These are phyloP conservation scores for Drosophila sordidula DNA, from an alignment of 2,888 invertebrate genomes.

Conservation along the genomic window DNA sequence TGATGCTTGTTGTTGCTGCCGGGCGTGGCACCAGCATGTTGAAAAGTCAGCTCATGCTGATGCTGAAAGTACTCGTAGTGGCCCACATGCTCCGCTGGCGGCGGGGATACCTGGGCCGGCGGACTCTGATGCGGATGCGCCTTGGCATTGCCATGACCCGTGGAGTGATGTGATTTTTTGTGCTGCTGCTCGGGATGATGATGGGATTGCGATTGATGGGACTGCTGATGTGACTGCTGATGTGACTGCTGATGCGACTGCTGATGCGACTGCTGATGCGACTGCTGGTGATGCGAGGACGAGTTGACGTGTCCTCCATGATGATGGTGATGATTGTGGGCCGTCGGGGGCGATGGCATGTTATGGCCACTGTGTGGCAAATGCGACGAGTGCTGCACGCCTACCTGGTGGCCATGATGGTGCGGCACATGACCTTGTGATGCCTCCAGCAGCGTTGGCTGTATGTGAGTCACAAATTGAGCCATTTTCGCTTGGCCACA, in stretches of 20 bases:
- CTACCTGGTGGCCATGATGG: conserved; percentile 86
- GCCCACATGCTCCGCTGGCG: conserved; percentile 64
- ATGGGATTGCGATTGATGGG: conserved; percentile 36
- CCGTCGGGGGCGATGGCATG: conserved; percentile 84
- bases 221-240: conserved; percentile 31
- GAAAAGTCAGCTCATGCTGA: conserved; percentile 65
- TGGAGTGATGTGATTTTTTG: conserved; percentile 62
- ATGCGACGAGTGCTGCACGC: conserved; percentile 84
- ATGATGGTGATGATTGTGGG: conserved; percentile 78
- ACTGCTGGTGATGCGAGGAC: conserved; percentile 50
- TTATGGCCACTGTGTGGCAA: conserved; percentile 85
- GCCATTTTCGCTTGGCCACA: conserved; percentile 84
- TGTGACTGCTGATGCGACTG: conserved; percentile 41
- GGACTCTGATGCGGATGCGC: conserved; percentile 62
- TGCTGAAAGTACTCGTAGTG: conserved; percentile 75
- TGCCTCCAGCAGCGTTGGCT: conserved; percentile 87
- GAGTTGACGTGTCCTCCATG: conserved; percentile 50
- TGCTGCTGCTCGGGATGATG: conserved; percentile 51
- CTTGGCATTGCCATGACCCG: conserved; percentile 65
- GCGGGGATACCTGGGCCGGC: conserved; percentile 75
- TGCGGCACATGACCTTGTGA: conserved; percentile 87
- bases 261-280: conserved; percentile 39
- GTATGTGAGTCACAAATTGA: conserved; percentile 87
- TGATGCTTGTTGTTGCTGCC: conserved; percentile 42
- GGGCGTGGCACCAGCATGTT: conserved; percentile 44